phyloP scores from a whole-genome alignment of 30 jellyfish, hydroid and myxozoan species.

The Calvadosia cruxmelitensis region DNA sequence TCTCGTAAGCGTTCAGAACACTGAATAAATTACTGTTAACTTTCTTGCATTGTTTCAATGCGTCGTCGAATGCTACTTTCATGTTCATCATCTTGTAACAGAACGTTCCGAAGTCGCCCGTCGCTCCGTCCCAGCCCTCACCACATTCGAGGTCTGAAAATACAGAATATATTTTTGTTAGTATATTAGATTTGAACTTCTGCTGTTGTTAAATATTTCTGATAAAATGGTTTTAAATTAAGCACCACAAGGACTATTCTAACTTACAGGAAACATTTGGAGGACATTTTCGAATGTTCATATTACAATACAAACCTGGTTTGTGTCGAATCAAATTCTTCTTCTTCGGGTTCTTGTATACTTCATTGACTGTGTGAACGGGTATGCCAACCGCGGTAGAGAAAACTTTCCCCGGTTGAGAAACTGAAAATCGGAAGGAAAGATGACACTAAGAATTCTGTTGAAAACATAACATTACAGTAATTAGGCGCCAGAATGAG shows the following conservation, averaged over 20 bases:
- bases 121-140: conserved; percentile 98
- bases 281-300: background rate
- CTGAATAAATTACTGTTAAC: conserved; percentile 69
- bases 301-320: conserved; percentile 44
- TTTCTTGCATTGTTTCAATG: conserved; percentile 65
- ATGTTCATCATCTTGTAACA: conserved; percentile 77
- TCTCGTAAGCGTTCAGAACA: conserved; percentile 81
- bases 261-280: background rate
- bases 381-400: background rate
- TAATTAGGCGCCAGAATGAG: no score
- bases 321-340: conserved; percentile 70
- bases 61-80: conserved; percentile 77
- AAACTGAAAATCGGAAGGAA: background rate
- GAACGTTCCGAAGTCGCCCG: conserved; percentile 95
- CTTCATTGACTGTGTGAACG: background rate
- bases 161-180: no score
- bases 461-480: no score
- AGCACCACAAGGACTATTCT: no score
- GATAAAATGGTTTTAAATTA: no score
- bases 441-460: no score
- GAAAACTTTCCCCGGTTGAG: background rate
- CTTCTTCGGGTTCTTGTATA: conserved; percentile 30
- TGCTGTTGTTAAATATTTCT: no score
- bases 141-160: conserved; percentile 82
- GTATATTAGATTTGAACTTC: no score